Conservation (phyloP, 2,797 vertebrate species). For the Poecilia velifera region DNA sequence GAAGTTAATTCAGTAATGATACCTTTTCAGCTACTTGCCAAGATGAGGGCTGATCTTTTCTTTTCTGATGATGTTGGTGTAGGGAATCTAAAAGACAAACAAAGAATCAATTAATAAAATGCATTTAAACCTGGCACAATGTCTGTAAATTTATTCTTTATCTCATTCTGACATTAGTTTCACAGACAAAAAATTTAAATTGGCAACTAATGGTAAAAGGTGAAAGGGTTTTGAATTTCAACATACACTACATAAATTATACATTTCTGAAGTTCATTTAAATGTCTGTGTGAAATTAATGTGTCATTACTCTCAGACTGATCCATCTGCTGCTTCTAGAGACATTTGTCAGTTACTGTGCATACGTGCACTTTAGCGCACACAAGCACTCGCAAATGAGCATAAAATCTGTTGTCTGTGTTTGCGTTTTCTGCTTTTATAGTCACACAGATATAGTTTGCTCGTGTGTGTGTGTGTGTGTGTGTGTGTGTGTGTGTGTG, state of each 20-base stretch:
- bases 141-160: constrained; percentile 1
- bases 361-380: constrained; percentile 26
- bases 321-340: constrained; percentile 64
- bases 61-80: constrained; percentile 97
- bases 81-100: constrained; percentile 90
- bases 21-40: constrained; percentile 93
- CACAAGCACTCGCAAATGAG: constrained; percentile 30
- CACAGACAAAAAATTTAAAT: not conserved
- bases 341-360: constrained; percentile 53
- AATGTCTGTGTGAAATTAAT: constrained; percentile 47
- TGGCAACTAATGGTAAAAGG: not conserved
- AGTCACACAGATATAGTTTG: constrained; percentile 32
- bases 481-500: constrained; percentile 30
- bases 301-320: constrained; percentile 56
- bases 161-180: not conserved
- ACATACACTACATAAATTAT: constrained; percentile 27
- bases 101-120: constrained; percentile 3
- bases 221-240: constrained; percentile 20
- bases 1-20: constrained; percentile 34
- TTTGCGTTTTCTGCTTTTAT: constrained; percentile 34
- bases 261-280: constrained; percentile 43
- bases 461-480: constrained; percentile 16
- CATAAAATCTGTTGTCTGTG: constrained; percentile 11
- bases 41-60: constrained; percentile 94
- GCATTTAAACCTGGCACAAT: not conserved